These are phyloP conservation scores for Climacteris rufus DNA, from an alignment of 2,113 vertebrate species.

Conservation along the genomic window DNA sequence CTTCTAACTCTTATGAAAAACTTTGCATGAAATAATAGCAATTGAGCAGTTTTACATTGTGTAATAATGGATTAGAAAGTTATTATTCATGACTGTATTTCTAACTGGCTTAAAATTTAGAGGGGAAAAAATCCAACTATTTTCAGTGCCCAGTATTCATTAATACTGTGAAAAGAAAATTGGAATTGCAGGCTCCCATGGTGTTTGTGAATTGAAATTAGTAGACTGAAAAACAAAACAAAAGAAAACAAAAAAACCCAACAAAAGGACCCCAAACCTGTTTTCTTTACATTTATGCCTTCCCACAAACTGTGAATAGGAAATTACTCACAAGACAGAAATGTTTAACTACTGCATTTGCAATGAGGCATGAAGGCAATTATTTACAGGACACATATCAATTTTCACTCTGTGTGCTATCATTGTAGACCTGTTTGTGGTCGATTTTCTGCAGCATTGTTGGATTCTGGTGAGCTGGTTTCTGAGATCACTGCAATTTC, in stretches of 20 bases:
- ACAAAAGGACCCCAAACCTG: constrained; percentile 16
- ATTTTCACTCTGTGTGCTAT: constrained; percentile 45
- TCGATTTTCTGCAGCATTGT: background rate
- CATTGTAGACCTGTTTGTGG: constrained; percentile 32
- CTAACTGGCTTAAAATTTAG: constrained; percentile 63
- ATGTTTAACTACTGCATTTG: constrained; percentile 49
- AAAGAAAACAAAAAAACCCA: background rate
- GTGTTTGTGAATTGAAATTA: constrained; percentile 76
- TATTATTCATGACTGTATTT: constrained; percentile 62
- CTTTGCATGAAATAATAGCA: constrained; percentile 52
- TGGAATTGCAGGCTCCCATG: constrained; percentile 63
- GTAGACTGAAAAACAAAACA: constrained; percentile 16
- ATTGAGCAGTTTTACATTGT: constrained; percentile 29
- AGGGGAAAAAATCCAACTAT: constrained; percentile 48
- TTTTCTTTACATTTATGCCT: constrained; percentile 57
- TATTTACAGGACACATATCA: constrained; percentile 5
- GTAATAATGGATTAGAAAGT: constrained; percentile 60
- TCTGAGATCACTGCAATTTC: background rate
- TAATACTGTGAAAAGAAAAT: constrained; percentile 76
- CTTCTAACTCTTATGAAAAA: constrained; percentile 17
- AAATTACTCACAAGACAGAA: constrained; percentile 42
- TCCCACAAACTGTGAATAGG: constrained; percentile 40
- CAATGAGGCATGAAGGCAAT: constrained; percentile 37
- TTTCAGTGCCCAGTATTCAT: constrained; percentile 68
- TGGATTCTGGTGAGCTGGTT: background rate